These are phyloP conservation scores for Tortrix viridana DNA, from an alignment of 2,888 invertebrate species.

Conservation along the genomic window DNA sequence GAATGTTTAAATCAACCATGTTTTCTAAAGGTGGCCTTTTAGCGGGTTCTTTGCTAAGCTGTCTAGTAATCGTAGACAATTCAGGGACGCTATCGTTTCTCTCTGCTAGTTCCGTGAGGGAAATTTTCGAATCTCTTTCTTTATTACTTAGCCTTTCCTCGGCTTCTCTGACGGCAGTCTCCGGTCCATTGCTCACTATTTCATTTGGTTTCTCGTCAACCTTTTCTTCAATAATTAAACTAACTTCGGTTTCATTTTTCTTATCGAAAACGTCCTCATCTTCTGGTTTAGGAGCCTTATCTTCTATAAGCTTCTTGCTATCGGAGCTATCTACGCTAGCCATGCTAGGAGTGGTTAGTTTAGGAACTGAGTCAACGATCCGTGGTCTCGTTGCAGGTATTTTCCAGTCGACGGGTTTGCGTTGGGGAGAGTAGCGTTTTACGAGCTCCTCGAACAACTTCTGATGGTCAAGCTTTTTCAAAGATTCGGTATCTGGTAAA, in stretches of 20 bases:
- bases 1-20: conserved; percentile 70
- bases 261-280: conserved; percentile 72
- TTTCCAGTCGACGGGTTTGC: conserved; percentile 76
- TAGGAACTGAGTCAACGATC: conserved; percentile 74
- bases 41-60: conserved; percentile 62
- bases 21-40: conserved; percentile 58
- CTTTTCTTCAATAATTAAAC: conserved; percentile 43
- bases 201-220: conserved; percentile 44
- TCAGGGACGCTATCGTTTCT: conserved; percentile 73
- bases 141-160: conserved; percentile 47
- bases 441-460: conserved; percentile 75
- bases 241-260: conserved; percentile 48
- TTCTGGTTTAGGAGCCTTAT: conserved; percentile 52
- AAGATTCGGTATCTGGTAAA: conserved; percentile 57
- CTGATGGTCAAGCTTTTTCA: conserved; percentile 70
- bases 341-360: conserved; percentile 66
- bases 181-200: conserved; percentile 61
- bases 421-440: conserved; percentile 77
- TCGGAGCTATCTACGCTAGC: conserved; percentile 61
- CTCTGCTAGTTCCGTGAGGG: conserved; percentile 68
- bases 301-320: conserved; percentile 50
- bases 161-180: conserved; percentile 46
- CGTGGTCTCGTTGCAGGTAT: conserved; percentile 76
- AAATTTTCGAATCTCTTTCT: conserved; percentile 59
- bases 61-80: conserved; percentile 61